Percentiles rank a stretch among this genome's conserved stretches.
Evolutionary conservation across 1,140 invertebrate genomes (phyloP).

Genomic region (Zelostemma sp.): DNA sequence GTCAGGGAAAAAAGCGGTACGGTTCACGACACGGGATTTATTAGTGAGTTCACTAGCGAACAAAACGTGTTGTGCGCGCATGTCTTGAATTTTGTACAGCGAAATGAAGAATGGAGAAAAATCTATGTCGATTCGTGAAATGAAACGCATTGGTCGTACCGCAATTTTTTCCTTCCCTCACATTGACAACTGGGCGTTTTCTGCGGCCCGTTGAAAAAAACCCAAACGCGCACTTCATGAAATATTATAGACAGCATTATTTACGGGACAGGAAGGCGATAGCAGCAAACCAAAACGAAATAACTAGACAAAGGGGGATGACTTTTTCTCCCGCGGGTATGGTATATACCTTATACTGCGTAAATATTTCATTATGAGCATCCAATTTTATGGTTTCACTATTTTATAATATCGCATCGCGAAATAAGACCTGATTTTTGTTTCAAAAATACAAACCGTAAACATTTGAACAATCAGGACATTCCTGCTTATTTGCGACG

Average conservation of each 20-base stretch:
- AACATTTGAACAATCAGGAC: no score
- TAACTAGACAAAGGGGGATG: constrained; percentile 25
- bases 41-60: constrained; percentile 19
- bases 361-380: no score
- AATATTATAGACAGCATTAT: constrained; percentile 28
- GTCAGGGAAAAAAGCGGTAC: not conserved
- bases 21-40: constrained; percentile 22
- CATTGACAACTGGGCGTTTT: constrained; percentile 14
- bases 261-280: constrained; percentile 27
- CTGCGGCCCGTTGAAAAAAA: constrained; percentile 16
- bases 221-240: constrained; percentile 24
- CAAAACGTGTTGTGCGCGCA: constrained; percentile 29
- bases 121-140: constrained; percentile 26
- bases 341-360: no score
- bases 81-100: constrained; percentile 14
- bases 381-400: no score
- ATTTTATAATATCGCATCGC: no score
- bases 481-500: no score
- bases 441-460: no score
- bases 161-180: constrained; percentile 16
- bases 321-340: no score
- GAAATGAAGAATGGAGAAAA: constrained; percentile 28
- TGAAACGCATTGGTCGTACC: constrained; percentile 17
- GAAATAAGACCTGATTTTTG: no score
- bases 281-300: constrained; percentile 21